Evolutionary conservation across 2,888 invertebrate species (phyloP), one percentile per base, ranked within the genome.

Genomic region (Brenthis daphne): DNA sequence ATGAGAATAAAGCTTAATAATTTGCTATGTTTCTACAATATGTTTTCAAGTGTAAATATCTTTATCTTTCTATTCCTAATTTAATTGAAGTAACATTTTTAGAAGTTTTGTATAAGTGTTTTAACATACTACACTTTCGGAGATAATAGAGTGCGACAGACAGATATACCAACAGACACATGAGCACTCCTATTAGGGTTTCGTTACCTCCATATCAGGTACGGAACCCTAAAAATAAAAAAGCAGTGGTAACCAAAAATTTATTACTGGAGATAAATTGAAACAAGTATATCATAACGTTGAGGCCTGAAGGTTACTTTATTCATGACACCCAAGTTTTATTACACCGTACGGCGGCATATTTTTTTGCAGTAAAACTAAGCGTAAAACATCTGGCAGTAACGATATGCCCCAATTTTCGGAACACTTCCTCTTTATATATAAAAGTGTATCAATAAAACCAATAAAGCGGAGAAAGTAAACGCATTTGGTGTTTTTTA

Each of bases 371-470:
- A 56, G 55, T 67, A 67, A 63, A 63, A 63, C 63, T 63, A 63
- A 63, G 54, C 63, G 51, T 54, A 60, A 68, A 68, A 69, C 69
- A 57, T 43, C 64, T 57, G 70, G 65, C 29, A 16, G 56, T 65
- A 68, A 70, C 66, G 61, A 57, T 37, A 12, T 14, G 57, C 53
- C 65, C 70, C 70, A 70, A 70, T 70, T 67, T 67, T 77, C 73
- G 75, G 76, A 80, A 80, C 82, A 80, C 82, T 83, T 79, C 77
- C 73, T 76, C 81, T 83, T 83, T 80, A 82, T 79, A 76, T 80
- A 82, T 78, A 75, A 76, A 74, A 76, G 76, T 74, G 75, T 82
- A 82, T 81, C 82, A 78, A 81, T 83, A 80, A 78, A 60, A 60
- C 55, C 67, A 55, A 54, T 60, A 68, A 56, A 55, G 12, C 48